These are phyloP conservation scores for Burhinus oedicnemus DNA, from an alignment of 2,113 vertebrate species.

Conservation along the genomic window DNA sequence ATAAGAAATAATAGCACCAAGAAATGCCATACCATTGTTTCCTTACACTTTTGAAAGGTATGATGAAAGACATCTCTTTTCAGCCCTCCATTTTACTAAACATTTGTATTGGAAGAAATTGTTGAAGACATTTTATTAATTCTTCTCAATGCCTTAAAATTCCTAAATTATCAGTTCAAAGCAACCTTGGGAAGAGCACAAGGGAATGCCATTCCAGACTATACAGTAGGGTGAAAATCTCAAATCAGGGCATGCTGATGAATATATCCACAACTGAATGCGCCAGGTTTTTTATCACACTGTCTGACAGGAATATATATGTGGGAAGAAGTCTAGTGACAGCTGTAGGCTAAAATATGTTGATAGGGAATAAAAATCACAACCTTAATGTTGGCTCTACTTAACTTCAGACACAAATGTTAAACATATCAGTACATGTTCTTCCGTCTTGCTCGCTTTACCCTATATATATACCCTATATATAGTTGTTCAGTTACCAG, in stretches of 20 bases:
- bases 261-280: neutral
- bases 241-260: neutral
- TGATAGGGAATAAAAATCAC: neutral
- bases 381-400: neutral
- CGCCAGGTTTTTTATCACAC: neutral
- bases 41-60: neutral
- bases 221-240: neutral
- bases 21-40: neutral
- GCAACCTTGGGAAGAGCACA: neutral
- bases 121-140: neutral
- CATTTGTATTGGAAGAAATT: neutral
- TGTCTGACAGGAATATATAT: neutral
- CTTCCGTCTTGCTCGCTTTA: neutral
- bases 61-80: neutral
- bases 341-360: neutral
- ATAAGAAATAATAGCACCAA: neutral
- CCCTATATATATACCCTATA: rapidly evolving
- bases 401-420: neutral
- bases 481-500: neutral
- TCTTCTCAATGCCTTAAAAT: neutral
- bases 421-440: neutral
- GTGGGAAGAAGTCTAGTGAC: neutral
- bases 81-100: neutral
- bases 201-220: neutral
- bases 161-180: neutral